These are phyloP conservation scores for Drosophila silvestris DNA, from an alignment of 2,888 invertebrate genomes.

Conservation along the genomic window DNA sequence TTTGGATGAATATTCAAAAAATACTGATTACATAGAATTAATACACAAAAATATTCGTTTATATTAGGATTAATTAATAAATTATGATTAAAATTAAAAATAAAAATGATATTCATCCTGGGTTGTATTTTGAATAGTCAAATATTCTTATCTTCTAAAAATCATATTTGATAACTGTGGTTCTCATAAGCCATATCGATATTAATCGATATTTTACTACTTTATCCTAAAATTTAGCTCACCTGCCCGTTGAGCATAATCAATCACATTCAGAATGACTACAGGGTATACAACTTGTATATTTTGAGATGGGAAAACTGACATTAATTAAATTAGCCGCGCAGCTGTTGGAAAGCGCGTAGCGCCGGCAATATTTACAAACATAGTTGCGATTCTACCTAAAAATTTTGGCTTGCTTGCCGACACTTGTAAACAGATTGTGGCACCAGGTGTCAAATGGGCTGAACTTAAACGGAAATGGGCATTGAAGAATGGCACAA, in stretches of 20 bases:
- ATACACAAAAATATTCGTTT: not conserved
- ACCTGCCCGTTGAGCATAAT: not conserved
- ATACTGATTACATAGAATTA: not conserved
- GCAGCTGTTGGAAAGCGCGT: slow-evolving; percentile 22
- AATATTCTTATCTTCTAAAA: not conserved
- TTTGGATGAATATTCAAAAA: not conserved
- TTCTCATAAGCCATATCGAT: not conserved
- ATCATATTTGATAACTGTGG: not conserved
- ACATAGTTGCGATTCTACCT: not conserved
- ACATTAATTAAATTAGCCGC: slow-evolving; percentile 29
- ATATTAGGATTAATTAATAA: not conserved
- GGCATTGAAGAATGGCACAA: slow-evolving; percentile 3
- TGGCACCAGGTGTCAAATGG: slow-evolving; percentile 59
- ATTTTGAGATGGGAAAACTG: slow-evolving; percentile 13
- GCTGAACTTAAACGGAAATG: slow-evolving; percentile 43
- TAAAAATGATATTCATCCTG: not conserved
- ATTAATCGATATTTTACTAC: not conserved
- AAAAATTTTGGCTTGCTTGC: slow-evolving; percentile 13
- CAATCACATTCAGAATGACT: not conserved
- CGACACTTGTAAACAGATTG: slow-evolving; percentile 49
- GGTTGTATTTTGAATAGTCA: not conserved
- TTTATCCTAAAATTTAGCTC: not conserved
- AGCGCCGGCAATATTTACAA: slow-evolving; percentile 2
- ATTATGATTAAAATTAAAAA: not conserved
- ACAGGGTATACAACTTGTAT: not conserved